Evolutionary conservation across 92 coral and sea anemone genomes (phyloP), one percentile per base, ranked within the genome.

Genomic region (Porites lobata): DNA sequence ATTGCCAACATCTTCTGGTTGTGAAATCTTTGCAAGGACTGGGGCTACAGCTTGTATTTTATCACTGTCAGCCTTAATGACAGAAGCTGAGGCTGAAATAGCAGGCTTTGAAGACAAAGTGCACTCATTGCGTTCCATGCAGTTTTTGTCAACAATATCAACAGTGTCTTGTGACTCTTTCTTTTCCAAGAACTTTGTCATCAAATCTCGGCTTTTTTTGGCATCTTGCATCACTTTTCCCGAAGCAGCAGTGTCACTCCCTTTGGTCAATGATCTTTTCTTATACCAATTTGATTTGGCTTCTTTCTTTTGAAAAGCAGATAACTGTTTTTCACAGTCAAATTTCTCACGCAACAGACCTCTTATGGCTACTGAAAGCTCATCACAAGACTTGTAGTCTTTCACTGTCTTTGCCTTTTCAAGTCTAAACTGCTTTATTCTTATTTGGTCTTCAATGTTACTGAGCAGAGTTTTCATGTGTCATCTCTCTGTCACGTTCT

Each of bases 361-460:
- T 24, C 90, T 76, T 76, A 83, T 67, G 20, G 83, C 75, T 58
- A 63, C 78, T 57, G 83, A 50, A 90, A 22, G 82, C 83, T 80
- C 85, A 85, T 90, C 93, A 69, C 93, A 90, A 52, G 47, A 78
- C 67, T 83, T 65, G 76, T 20, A 90, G 65, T 85, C 90, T 53
- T 80, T 66, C 9, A 77, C 85, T 50, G 86, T 62, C 57, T 90
- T 90, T 50, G 86, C 86, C 78, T 75, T 86, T 6, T 85, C 75
- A 77, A 90, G 66, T 50, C 85, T 53, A 43, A 65, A 62, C 79
- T 90, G 82, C 73, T 90, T 90, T 29, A 90, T 65, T 69, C 72
- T 14, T 21, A 85, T 51, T 43, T 86, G 85, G 54, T 65, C 83
- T 54, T 85, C 82, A 47, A 79, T 59, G 68, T 78, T 85, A 38